Conservation (phyloP, 2,888 invertebrate genomes). For the Parochlus steinenii region DNA sequence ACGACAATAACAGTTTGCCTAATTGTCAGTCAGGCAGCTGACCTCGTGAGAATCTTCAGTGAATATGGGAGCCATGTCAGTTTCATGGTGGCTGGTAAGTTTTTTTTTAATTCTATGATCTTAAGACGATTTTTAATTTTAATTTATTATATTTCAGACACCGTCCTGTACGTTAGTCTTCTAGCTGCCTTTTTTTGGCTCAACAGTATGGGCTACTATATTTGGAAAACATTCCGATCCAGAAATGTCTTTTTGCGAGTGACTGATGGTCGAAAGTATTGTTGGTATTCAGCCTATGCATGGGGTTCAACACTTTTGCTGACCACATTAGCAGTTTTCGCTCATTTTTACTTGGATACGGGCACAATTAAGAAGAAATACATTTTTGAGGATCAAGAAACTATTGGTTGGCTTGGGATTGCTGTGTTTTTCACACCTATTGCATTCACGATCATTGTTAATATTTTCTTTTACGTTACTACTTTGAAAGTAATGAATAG, state of each 20-base stretch:
- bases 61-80: constrained; percentile 66
- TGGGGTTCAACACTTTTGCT: constrained; percentile 58
- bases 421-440: constrained; percentile 71
- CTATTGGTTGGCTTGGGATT: constrained; percentile 65
- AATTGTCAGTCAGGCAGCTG: constrained; percentile 59
- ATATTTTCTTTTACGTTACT: constrained; percentile 64
- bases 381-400: constrained; percentile 47
- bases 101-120: constrained; percentile 2
- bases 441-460: constrained; percentile 59
- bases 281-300: constrained; percentile 68
- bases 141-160: constrained; percentile 50
- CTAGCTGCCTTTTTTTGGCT: constrained; percentile 75
- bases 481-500: constrained; percentile 63
- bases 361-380: constrained; percentile 37
- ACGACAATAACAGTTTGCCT: constrained; percentile 66
- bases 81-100: constrained; percentile 59
- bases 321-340: constrained; percentile 58
- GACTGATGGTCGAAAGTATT: constrained; percentile 73
- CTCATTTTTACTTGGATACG: constrained; percentile 63
- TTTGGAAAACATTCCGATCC: constrained; percentile 78
- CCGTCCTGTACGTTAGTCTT: constrained; percentile 56
- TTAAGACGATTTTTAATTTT: no score
- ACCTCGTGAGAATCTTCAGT: constrained; percentile 61
- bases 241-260: constrained; percentile 70
- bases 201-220: constrained; percentile 70